Evolutionary conservation across 2,888 invertebrate genomes (phyloP), one percentile per base, ranked within the genome.

Genomic region (Monochamus alternatus): DNA sequence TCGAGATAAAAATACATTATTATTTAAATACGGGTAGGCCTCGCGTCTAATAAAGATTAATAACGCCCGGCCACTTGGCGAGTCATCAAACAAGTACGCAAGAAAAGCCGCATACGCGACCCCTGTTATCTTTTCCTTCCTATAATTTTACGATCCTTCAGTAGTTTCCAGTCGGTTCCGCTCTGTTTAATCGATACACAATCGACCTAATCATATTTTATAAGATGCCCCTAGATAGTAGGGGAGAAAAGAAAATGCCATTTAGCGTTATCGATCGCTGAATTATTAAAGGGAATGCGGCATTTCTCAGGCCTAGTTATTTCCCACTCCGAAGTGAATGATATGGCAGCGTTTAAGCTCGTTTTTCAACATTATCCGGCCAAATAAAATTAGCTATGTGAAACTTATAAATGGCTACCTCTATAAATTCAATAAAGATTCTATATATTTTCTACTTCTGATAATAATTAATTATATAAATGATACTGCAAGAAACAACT

Each of bases 11-110:
- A 60, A 69, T 69, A 58, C 60, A 47, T 60, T 55, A 55, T 55
- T 69, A 79, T 79, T 77, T 72, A 75, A 75, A 79, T 75, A 76
- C 79, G 79, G 79, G 79, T 63, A 73, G 9, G 73, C 70, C 55
- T 74, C 59, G 44, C 14, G 55, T 67, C 65, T 77, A 75, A 79
- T 76, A 74, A 71, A 75, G 77, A 78, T 78, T 76, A 74, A 78
- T 76, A 72, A 62, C 68, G 47, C 22, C 38, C 60, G 52, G 51
- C 70, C 62, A 63, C 51, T 71, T 71, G 52, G 51, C 59, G 51
- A 9, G 51, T 52, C 31, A 51, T 71, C 52, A 66, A 71, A 71
- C 52, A 38, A 63, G 66, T 66, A 66, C 66, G 51, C 43, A 43
- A 68, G 60, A 69, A 69, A 60, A 60, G 38, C n/a, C 47, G 31